Base-by-base conservation (phyloP, 2,888 invertebrate species). In the Argyresthia albistria region DNA sequence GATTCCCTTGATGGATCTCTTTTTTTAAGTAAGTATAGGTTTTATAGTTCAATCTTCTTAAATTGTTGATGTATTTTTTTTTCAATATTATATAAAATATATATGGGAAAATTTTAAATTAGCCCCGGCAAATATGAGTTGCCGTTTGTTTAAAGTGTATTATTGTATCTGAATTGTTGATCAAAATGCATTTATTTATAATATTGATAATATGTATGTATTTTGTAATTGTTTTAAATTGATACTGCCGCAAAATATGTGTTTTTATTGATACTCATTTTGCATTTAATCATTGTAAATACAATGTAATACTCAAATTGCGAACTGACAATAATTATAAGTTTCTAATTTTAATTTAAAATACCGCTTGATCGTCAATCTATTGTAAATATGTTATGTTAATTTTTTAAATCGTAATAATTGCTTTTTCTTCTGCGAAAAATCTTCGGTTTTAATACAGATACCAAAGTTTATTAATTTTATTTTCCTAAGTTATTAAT, bases 381-480 rank as follows among this genome's bases (percentile, higher is more conserved):
- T 47, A 46, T 43, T 84, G 83, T 86, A 86, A 73, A 86, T 84
- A 82, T 65, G 71, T 60, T 70, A 66, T 61, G 65, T 69, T 73
- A 65, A 61, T 63, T 77, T 74, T 76, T 72, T 73, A 74, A 68
- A 69, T 68, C 70, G 75, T 71, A 35, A 45, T 50, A 66, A 67
- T 67, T 77, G 77, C 76, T 78, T 77, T 77, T 82, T 79, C 73
- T 80, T 79, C 74, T 76, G 11, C 75, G 76, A 79, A 84, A 81
- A 80, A 74, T 76, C 80, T 83, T 84, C 81, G 83, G 84, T 81
- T 77, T 80, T 81, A 84, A 81, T 79, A 80, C 78, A 78, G 72
- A 87, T 87, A 84, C 87, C 87, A 87, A 87, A 87, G 87, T 87
- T 84, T 79, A 76, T 75, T 81, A 81, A 79, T 82, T 79, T 80